Evolutionary conservation across 2,888 invertebrate species (phyloP).

Genomic region (Acanthosepion esculentum): DNA sequence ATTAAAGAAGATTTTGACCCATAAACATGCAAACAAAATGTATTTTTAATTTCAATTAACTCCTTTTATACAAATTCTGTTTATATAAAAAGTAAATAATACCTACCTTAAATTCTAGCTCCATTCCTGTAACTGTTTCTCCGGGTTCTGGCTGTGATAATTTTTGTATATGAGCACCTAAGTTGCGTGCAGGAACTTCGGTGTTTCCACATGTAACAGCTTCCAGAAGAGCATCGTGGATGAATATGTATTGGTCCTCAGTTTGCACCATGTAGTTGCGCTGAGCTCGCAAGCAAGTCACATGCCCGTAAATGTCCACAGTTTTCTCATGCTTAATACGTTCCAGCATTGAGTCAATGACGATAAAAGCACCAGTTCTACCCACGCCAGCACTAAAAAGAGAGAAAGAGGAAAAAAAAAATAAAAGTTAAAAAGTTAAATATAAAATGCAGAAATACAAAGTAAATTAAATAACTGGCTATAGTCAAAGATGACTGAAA

Average conservation of each 20-base stretch:
- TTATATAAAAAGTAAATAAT: no score
- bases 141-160: slow-evolving; percentile 84
- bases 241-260: slow-evolving; percentile 99
- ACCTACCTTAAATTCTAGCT: slow-evolving; percentile 73
- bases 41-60: no score
- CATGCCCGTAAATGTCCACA: slow-evolving; percentile 99
- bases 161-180: slow-evolving; percentile 96
- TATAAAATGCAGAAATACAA: not conserved
- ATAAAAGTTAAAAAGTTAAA: not conserved
- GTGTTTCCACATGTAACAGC: slow-evolving; percentile 97
- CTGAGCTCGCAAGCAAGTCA: slow-evolving; percentile 96
- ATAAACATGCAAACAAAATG: no score
- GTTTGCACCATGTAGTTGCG: slow-evolving; percentile 98
- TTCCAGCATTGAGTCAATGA: slow-evolving; percentile 99
- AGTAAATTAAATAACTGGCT: no score
- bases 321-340: slow-evolving; percentile 97
- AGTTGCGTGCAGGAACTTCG: slow-evolving; percentile 94
- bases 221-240: slow-evolving; percentile 96
- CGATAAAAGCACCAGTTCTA: slow-evolving; percentile 96
- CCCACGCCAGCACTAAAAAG: slow-evolving; percentile 85
- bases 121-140: slow-evolving; percentile 74
- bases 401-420: slow-evolving; percentile 33
- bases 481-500: no score
- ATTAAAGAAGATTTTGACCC: no score
- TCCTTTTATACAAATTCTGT: no score